A percentile compares a stretch with the other conserved stretches of the same genome.
phyloP scores from a whole-genome alignment of 2,797 vertebrate genomes.

The Steatocranus sp. region DNA sequence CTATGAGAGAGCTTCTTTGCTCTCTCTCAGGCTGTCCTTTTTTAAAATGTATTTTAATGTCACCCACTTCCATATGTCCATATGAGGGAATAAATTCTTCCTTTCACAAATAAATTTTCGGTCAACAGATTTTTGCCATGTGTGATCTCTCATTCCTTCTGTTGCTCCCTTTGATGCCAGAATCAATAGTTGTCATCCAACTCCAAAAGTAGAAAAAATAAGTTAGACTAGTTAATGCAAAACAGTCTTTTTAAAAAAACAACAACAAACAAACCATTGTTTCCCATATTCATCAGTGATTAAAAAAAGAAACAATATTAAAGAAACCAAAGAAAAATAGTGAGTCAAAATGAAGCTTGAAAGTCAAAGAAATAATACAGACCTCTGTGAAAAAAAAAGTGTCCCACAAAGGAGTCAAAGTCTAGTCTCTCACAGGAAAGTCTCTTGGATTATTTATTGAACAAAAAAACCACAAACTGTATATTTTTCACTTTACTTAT shows the following conservation, averaged over 20 bases:
- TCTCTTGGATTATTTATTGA: neutral
- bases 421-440: neutral
- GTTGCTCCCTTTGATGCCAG: neutral
- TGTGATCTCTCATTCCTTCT: neutral
- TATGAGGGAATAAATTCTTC: neutral
- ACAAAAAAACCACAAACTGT: neutral
- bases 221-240: neutral
- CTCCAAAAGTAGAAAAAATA: neutral
- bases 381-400: neutral
- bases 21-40: neutral
- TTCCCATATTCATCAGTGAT: neutral
- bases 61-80: neutral
- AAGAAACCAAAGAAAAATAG: neutral
- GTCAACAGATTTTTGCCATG: neutral
- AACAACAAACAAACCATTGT: neutral
- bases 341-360: neutral
- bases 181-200: neutral
- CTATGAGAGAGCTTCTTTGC: neutral
- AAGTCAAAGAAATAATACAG: neutral
- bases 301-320: neutral
- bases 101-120: neutral
- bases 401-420: neutral
- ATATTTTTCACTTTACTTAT: neutral
- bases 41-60: neutral
- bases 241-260: neutral